A percentile compares a stretch with the other conserved stretches of the same genome.
Evolutionary conservation across 1,140 invertebrate genomes (phyloP).

Genomic region (Diploscapter pachys): DNA sequence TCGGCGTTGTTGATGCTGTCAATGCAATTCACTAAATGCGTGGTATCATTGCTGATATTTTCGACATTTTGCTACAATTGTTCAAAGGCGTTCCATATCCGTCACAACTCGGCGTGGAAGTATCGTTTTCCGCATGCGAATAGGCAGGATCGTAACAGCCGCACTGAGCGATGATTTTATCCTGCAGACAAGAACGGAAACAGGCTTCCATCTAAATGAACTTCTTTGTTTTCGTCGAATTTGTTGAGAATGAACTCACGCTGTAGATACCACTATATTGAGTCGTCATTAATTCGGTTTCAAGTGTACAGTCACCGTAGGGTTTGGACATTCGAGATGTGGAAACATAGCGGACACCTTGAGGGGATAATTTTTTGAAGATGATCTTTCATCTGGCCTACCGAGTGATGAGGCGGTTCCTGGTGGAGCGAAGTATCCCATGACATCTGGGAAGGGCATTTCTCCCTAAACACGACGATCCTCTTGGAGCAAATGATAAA

Average conservation of each 20-base stretch:
- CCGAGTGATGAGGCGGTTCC: constrained; percentile 36
- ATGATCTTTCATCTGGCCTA: too few species aligned
- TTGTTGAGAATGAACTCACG: constrained; percentile 13
- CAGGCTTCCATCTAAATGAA: constrained; percentile 38
- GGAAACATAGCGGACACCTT: constrained; percentile 36
- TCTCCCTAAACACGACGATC: not conserved
- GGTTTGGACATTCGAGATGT: constrained; percentile 34
- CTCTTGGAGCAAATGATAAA: not conserved
- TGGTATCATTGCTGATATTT: too few species aligned
- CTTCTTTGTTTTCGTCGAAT: not conserved
- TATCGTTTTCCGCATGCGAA: constrained; percentile 18
- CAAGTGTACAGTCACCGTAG: constrained; percentile 40
- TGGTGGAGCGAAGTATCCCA: constrained; percentile 41
- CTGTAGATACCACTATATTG: constrained; percentile 31
- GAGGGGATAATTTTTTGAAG: too few species aligned
- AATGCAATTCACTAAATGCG: too few species aligned
- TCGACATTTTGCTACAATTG: not conserved
- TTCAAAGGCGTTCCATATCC: constrained; percentile 9
- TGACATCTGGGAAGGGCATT: constrained; percentile 32
- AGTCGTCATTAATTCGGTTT: constrained; percentile 13
- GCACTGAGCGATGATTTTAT: constrained; percentile 42
- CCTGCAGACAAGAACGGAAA: constrained; percentile 44
- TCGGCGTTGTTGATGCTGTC: not conserved
- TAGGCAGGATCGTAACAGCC: constrained; percentile 42
- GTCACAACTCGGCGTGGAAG: constrained; percentile 2